These are phyloP conservation scores for Pristis pectinata DNA, from an alignment of 2,797 vertebrate species.

Conservation along the genomic window DNA sequence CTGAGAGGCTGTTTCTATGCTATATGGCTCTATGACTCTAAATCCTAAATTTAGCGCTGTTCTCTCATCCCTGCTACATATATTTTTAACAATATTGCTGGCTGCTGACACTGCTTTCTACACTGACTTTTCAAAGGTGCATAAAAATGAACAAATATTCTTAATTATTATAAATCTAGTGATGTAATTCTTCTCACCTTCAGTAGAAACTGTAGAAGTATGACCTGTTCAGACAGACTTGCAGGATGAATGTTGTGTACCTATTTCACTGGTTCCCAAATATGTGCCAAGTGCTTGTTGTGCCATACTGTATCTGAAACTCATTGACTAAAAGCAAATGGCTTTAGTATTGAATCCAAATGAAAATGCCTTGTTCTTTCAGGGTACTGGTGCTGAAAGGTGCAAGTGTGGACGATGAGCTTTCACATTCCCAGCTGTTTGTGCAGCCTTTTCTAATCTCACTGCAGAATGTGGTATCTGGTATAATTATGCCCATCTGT, in stretches of 20 bases:
- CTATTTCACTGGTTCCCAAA: not conserved
- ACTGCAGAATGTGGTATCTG: not conserved
- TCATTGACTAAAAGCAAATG: conserved; percentile 22
- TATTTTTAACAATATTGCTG: not conserved
- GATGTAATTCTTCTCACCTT: not conserved
- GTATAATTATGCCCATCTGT: conserved; percentile 5
- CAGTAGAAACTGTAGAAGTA: not conserved
- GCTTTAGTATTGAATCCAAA: not conserved
- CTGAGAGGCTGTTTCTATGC: no score
- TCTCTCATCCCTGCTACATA: not conserved
- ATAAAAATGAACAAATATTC: not conserved
- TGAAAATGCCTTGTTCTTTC: not conserved
- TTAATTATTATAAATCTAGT: not conserved
- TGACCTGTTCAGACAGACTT: not conserved
- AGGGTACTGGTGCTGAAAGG: not conserved
- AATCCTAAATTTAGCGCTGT: not conserved
- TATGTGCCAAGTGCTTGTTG: not conserved
- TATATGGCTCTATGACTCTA: no score
- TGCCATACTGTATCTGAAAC: not conserved
- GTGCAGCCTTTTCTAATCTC: not conserved
- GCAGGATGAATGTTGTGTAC: not conserved
- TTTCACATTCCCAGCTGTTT: conserved; percentile 35
- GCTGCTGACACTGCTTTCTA: not conserved
- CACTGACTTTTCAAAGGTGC: not conserved
- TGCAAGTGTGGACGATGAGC: not conserved